Evolutionary conservation across 2,797 vertebrate species (phyloP).

Genomic region (Muraenolepis orangiensis): DNA sequence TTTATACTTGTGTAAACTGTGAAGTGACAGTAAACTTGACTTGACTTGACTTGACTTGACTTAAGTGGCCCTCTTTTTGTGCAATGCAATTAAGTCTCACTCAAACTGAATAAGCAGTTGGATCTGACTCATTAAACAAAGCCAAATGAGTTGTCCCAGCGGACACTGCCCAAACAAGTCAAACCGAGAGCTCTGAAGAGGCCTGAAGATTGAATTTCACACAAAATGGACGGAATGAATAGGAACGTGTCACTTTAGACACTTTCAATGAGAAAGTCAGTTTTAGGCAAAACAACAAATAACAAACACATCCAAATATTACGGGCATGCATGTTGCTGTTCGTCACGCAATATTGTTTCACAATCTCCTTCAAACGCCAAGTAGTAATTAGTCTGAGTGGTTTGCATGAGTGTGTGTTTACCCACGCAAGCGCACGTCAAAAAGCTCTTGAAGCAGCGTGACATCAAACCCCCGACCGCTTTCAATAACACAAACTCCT

Average conservation of each 20-base stretch:
- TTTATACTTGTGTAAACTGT: too few species aligned
- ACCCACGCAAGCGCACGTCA: background rate
- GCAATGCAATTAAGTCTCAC: constrained; percentile 47
- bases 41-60: too few species aligned
- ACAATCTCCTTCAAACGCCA: background rate
- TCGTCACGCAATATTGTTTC: background rate
- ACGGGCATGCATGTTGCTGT: background rate
- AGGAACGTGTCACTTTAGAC: background rate
- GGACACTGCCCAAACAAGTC: constrained; percentile 19
- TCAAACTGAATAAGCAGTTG: constrained; percentile 46
- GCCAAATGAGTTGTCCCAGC: constrained; percentile 39
- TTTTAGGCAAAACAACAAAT: background rate
- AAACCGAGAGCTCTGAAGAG: constrained; percentile 32
- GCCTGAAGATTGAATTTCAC: constrained; percentile 45
- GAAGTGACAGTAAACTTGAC: too few species aligned
- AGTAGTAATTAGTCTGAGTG: background rate
- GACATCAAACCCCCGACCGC: background rate
- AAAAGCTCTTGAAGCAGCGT: background rate
- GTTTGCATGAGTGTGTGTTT: background rate
- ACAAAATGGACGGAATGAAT: background rate
- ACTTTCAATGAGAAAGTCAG: background rate
- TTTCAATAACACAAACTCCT: background rate
- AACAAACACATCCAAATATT: background rate
- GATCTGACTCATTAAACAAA: constrained; percentile 48
- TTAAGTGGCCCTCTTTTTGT: constrained; percentile 25